Conservation (phyloP, 2,113 vertebrate genomes). For the Oryzias melastigma region DNA sequence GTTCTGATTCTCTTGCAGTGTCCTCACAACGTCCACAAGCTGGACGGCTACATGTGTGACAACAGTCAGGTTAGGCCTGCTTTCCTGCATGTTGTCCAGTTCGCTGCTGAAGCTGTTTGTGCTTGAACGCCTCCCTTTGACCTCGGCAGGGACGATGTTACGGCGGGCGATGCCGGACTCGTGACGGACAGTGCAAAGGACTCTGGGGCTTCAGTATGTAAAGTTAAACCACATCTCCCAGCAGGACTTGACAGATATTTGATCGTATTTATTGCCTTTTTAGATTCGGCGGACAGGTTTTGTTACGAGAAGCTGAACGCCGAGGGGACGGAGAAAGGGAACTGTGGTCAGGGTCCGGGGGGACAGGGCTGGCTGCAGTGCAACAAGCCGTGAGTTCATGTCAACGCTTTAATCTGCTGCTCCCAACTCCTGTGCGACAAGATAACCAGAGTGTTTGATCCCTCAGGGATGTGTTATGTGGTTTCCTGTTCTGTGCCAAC, state of each 20-base stretch:
- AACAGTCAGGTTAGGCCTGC: constrained; percentile 80
- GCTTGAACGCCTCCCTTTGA: neutral
- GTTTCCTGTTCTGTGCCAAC: constrained; percentile 91
- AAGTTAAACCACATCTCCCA: no score
- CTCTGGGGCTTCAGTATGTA: constrained; percentile 89
- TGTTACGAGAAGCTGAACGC: constrained; percentile 96
- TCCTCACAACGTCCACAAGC: constrained; percentile 91
- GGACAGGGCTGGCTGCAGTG: constrained; percentile 90
- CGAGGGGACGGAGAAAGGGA: constrained; percentile 92
- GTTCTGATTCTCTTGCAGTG: constrained; percentile 74
- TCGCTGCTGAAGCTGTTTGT: neutral
- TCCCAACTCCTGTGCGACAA: neutral
- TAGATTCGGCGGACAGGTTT: constrained; percentile 89
- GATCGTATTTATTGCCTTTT: neutral
- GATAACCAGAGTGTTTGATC: no score
- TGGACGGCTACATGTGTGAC: constrained; percentile 91
- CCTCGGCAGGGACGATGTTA: constrained; percentile 87
- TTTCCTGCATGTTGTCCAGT: neutral
- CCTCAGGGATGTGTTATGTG: constrained; percentile 90
- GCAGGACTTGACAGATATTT: neutral
- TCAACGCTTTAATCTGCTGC: neutral
- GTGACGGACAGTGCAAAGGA: constrained; percentile 86
- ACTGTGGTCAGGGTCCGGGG: constrained; percentile 85
- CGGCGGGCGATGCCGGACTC: constrained; percentile 87
- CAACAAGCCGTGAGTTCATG: constrained; percentile 88